These are phyloP conservation scores for Lycodopsis pacificus DNA, from an alignment of 2,797 vertebrate species.

Conservation along the genomic window DNA sequence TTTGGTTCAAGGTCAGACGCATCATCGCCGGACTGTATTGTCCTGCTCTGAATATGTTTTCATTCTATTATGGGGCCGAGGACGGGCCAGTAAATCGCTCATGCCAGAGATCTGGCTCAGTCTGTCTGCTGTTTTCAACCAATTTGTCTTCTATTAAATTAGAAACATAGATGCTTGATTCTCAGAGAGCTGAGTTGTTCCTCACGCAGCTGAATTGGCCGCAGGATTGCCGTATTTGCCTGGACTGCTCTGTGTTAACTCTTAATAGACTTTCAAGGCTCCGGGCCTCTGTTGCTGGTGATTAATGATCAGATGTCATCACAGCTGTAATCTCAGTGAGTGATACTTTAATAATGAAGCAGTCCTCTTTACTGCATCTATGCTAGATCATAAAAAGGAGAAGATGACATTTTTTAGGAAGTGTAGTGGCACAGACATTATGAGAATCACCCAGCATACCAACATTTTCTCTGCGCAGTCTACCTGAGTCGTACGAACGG, in stretches of 20 bases:
- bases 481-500: conserved; percentile 47
- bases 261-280: conserved; percentile 70
- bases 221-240: conserved; percentile 50
- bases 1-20: conserved; percentile 55
- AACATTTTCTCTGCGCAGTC: conserved; percentile 55
- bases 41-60: conserved; percentile 40
- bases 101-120: conserved; percentile 23
- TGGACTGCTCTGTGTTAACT: conserved; percentile 73
- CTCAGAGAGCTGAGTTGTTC: conserved; percentile 57
- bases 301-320: conserved; percentile 79
- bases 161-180: conserved; percentile 53
- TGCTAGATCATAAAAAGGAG: conserved; percentile 53
- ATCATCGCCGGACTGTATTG: conserved; percentile 34
- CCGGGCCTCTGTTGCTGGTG: conserved; percentile 67
- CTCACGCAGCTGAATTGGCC: conserved; percentile 52
- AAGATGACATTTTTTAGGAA: conserved; percentile 61
- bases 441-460: conserved; percentile 58
- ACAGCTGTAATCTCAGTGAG: conserved; percentile 79
- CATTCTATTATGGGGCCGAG: conserved; percentile 18
- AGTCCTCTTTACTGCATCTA: conserved; percentile 60
- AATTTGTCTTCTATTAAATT: conserved; percentile 59
- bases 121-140: conserved; percentile 27
- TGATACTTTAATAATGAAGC: conserved; percentile 83
- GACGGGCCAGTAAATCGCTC: neutral
- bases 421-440: conserved; percentile 59